Evolutionary conservation across 1,140 invertebrate genomes (phyloP).

Genomic region (Conopomorpha cramerella): DNA sequence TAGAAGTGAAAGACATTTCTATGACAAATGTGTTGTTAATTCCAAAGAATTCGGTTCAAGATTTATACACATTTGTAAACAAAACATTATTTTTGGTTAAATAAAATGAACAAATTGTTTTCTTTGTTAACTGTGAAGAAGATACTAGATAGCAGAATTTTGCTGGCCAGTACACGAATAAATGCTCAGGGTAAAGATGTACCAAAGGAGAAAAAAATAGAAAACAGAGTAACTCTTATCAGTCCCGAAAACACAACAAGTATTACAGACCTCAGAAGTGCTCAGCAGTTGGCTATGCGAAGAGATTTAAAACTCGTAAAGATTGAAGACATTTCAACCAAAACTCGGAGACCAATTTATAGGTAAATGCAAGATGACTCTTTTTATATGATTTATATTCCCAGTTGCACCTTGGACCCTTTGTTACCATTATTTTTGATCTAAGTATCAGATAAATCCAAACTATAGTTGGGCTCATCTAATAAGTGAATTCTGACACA

Average conservation of each 20-base stretch:
- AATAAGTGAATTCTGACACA: no score
- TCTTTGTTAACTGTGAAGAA: constrained; percentile 13
- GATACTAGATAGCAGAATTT: constrained; percentile 20
- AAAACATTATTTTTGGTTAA: not conserved
- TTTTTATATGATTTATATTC: no score
- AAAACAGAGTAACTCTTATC: constrained; percentile 57
- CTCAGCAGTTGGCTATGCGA: constrained; percentile 65
- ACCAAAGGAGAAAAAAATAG: constrained; percentile 30
- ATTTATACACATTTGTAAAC: no score
- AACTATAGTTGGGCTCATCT: no score
- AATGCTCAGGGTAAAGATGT: constrained; percentile 40
- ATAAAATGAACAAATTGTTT: constrained; percentile 29
- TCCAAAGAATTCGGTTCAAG: no score
- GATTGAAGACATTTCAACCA: constrained; percentile 64
- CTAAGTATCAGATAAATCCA: no score
- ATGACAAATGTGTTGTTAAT: no score
- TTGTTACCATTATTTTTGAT: no score
- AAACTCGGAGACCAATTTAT: constrained; percentile 66
- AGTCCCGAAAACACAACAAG: constrained; percentile 46
- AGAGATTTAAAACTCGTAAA: constrained; percentile 69
- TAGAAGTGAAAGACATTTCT: no score
- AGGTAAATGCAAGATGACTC: no score
- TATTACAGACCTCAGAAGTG: constrained; percentile 61
- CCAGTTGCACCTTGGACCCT: no score
- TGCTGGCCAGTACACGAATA: constrained; percentile 24